These are phyloP conservation scores for Labia minor DNA, from an alignment of 2,888 invertebrate genomes.

Conservation along the genomic window DNA sequence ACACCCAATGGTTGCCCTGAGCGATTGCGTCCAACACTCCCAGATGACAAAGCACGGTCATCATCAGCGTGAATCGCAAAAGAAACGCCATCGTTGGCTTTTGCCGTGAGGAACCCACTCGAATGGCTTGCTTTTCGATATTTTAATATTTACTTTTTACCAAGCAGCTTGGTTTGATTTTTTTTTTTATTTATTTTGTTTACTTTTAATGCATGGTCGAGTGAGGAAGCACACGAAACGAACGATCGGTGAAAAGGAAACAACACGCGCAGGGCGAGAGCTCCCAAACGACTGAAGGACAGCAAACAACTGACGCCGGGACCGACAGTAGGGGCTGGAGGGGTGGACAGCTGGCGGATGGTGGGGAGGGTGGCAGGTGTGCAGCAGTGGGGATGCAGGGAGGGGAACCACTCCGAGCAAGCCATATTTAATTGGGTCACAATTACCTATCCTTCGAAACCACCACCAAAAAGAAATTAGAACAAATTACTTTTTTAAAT, in stretches of 20 bases:
- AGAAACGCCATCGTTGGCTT: neutral
- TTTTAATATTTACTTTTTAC: too few relatives aligned
- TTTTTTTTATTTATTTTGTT: too few relatives aligned
- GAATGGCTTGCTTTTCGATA: too few relatives aligned
- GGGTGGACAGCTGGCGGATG: neutral
- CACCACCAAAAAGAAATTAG: too few relatives aligned
- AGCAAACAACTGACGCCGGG: neutral
- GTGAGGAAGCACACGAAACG: too few relatives aligned
- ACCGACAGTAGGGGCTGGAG: neutral
- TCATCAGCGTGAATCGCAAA: slow-evolving; percentile 20
- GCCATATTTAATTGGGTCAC: slow-evolving; percentile 19
- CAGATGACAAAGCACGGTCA: slow-evolving; percentile 22
- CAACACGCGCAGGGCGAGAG: neutral
- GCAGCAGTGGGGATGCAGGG: neutral
- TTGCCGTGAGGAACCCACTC: too few relatives aligned
- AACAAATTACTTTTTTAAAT: too few relatives aligned
- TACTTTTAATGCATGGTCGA: too few relatives aligned
- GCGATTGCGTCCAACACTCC: slow-evolving; percentile 16
- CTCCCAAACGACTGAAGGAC: slow-evolving; percentile 1
- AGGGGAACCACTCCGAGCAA: neutral
- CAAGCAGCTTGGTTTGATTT: too few relatives aligned
- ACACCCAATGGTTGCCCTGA: slow-evolving; percentile 51
- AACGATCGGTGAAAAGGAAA: neutral
- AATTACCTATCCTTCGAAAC: neutral
- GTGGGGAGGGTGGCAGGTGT: neutral